Base-by-base conservation (phyloP, 1,140 invertebrate genomes). In the Drosophila ficusphila region DNA sequence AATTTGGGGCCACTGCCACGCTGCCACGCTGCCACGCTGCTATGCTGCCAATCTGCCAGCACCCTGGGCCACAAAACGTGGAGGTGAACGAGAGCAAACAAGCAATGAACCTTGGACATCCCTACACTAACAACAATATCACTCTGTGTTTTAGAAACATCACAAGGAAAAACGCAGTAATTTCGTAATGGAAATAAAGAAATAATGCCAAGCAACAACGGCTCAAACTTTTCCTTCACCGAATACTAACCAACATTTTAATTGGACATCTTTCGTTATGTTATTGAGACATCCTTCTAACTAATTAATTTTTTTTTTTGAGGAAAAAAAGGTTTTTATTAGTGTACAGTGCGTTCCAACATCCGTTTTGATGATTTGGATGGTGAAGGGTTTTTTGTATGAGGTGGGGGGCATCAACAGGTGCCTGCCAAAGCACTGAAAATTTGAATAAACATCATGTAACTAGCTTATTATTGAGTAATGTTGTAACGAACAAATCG, bases 11-110 rank as follows among this genome's bases (percentile, higher is more conserved):
- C 56, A 56, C 31, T 58, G 54, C 52, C 41, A 1, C 3, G 12
- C 25, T 31, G 2, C 29, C 29, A 11, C 29, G n/a, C n/a, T n/a
- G n/a, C n/a, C n/a, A n/a, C 56, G 38, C 31, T 58, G 54, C 52
- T 23, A 1, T 2, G 12, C 25, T 19, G 39, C 25, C 41, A 21
- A 21, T 44, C 41, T 34, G 54, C 54, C 49, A 58, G 36, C 27
- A 46, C 29, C 39, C 39, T 27, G 38, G 54, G 60, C 60, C 53
- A 34, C 36, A 54, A 25, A 44, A 52, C 54, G 19, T 34, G 16
- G 60, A 41, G 60, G 60, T 47, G 60, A 61, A 46, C 56, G 56
- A 64, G 60, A 61, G 60, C 54, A 64, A 64, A 64, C 57, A 64
- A 27, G 39, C 38, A 33, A 41, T 36, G 58, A 61, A 53, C 57